These are phyloP conservation scores for Rachycentron canadum DNA, from an alignment of 2,797 vertebrate species.

Conservation along the genomic window DNA sequence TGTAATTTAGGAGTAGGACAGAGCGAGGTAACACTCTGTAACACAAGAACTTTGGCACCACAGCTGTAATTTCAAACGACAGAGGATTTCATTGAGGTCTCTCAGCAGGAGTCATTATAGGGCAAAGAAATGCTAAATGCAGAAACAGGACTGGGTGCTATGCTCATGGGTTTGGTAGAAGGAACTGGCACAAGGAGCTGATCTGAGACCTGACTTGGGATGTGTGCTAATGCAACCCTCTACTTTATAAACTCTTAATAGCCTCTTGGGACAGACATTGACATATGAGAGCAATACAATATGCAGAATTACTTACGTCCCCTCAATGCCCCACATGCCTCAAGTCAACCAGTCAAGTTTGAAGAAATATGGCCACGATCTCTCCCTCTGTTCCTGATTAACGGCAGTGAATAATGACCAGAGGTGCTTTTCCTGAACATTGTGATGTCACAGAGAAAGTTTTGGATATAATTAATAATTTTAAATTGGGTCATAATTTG, in stretches of 20 bases:
- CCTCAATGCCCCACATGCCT: too few relatives aligned
- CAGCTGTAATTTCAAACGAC: slow-evolving; percentile 31
- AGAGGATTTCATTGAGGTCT: slow-evolving; percentile 42
- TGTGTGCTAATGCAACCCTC: slow-evolving; percentile 9
- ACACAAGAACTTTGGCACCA: not conserved
- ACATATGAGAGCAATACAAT: too few relatives aligned
- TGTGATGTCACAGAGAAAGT: too few relatives aligned
- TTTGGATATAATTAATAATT: too few relatives aligned
- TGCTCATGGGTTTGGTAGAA: slow-evolving; percentile 36
- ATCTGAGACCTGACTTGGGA: slow-evolving; percentile 29
- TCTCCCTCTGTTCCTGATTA: too few relatives aligned
- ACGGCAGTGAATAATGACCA: too few relatives aligned
- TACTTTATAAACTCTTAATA: not conserved
- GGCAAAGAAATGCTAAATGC: slow-evolving; percentile 52
- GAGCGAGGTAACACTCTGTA: not conserved
- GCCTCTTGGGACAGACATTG: too few relatives aligned
- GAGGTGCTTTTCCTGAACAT: too few relatives aligned
- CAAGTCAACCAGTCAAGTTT: too few relatives aligned
- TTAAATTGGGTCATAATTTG: too few relatives aligned
- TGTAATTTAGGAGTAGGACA: not conserved
- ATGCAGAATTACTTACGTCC: too few relatives aligned
- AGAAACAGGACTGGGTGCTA: slow-evolving; percentile 47
- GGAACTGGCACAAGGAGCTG: slow-evolving; percentile 48
- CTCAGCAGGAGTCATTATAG: slow-evolving; percentile 46
- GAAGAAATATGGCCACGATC: too few relatives aligned